These are phyloP conservation scores for Sebastes nivosus DNA, from an alignment of 2,797 vertebrate genomes.

Conservation along the genomic window DNA sequence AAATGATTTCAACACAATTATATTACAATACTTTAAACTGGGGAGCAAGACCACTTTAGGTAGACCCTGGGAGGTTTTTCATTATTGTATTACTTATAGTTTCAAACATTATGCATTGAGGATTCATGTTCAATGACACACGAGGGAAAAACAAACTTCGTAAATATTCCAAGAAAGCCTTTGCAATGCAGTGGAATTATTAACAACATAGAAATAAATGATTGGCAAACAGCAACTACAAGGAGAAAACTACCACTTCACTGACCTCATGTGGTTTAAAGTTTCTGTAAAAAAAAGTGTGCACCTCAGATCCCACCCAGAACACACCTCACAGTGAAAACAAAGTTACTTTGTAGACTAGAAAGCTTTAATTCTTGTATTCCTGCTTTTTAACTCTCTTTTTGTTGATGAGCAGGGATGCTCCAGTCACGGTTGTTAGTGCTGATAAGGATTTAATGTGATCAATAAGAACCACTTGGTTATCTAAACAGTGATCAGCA, in stretches of 20 bases:
- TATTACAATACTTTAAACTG: background rate
- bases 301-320: too few relatives aligned
- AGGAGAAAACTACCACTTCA: background rate
- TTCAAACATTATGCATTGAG: background rate
- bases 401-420: background rate
- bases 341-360: background rate
- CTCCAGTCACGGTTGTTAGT: background rate
- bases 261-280: background rate
- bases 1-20: background rate
- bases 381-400: background rate
- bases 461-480: conserved; percentile 21
- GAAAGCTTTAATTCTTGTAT: background rate
- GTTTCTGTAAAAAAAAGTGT: background rate
- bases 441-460: conserved; percentile 28
- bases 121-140: background rate
- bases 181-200: background rate
- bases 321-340: background rate
- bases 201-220: background rate
- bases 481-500: conserved; percentile 11
- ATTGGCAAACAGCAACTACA: background rate
- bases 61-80: background rate
- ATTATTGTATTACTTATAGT: background rate
- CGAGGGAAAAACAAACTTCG: too few relatives aligned
- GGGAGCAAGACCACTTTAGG: conserved; percentile 7
- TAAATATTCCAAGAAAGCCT: background rate